These are phyloP conservation scores for Sminthurides aquaticus DNA, from an alignment of 2,888 invertebrate genomes.

Conservation along the genomic window DNA sequence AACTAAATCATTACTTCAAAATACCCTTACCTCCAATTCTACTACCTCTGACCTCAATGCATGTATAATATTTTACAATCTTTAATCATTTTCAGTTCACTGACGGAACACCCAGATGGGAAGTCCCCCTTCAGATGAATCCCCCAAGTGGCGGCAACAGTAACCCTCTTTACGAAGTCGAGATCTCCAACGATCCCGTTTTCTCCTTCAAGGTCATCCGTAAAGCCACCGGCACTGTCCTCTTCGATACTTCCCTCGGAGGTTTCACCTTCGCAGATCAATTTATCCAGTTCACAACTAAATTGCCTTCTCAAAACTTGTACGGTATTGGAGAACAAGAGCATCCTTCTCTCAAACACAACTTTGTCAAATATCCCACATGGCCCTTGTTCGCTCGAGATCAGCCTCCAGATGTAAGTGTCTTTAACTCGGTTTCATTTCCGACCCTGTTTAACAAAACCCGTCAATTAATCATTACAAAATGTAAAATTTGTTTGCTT, in stretches of 20 bases:
- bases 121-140: slow-evolving; percentile 35
- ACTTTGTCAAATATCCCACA: slow-evolving; percentile 43
- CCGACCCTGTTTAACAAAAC: not conserved
- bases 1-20: not conserved
- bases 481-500: too few relatives aligned
- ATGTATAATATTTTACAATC: not conserved
- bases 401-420: slow-evolving; percentile 41
- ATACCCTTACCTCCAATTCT: not conserved
- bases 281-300: slow-evolving; percentile 48
- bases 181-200: slow-evolving; percentile 32
- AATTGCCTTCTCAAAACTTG: slow-evolving; percentile 46
- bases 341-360: slow-evolving; percentile 46
- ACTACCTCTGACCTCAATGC: not conserved
- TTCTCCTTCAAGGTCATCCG: slow-evolving; percentile 46
- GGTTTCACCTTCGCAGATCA: slow-evolving; percentile 49
- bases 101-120: slow-evolving; percentile 31
- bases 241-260: slow-evolving; percentile 44
- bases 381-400: slow-evolving; percentile 48
- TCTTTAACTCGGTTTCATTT: not conserved
- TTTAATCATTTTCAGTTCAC: slow-evolving; percentile 22
- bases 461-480: too few relatives aligned
- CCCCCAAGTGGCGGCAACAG: slow-evolving; percentile 26
- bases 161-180: slow-evolving; percentile 40
- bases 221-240: slow-evolving; percentile 28
- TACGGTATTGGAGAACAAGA: slow-evolving; percentile 50